Base-by-base conservation (phyloP, 2,888 invertebrate genomes). In the Dendrolimus houi region DNA sequence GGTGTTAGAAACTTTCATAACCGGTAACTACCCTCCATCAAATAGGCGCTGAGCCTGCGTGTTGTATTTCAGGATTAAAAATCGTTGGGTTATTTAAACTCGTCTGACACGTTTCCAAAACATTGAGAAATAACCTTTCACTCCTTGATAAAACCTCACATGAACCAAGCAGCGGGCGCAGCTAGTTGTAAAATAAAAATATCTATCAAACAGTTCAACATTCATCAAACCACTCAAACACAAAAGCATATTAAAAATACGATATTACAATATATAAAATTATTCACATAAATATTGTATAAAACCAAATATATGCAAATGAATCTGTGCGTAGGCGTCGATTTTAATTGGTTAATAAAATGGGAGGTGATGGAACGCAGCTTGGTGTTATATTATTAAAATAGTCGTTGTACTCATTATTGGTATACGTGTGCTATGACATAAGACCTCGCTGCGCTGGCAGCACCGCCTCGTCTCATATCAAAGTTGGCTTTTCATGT, bases 301-400 rank as follows among this genome's bases (percentile, higher is more conserved):
- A 54, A n/a, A 7, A 53, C 41, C 55, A 54, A 56, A 41, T 42
- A 55, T 54, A 58, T 57, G 55, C 55, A 42, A 55, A 55, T 53
- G 55, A 56, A 7, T 29, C 42, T 41, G 52, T 40, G 59, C 59
- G 59, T 59, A 56, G 56, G 59, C 59, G 59, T 55, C 53, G 41
- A 40, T 55, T 52, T n/a, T 56, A 58, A 58, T 55, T 56, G 53
- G 55, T 53, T 40, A 47, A 56, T 55, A 53, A 52, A 54, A 57
- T 47, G 47, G 47, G 47, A 47, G 47, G 47, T 47, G 47, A 47
- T 47, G 47, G 47, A 47, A 47, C 47, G 47, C 1, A 6, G 29
- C 47, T 9, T 47, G 47, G 47, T 47, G 47, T 47, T 9, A 47
- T 47, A 7, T 47, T 47, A 47, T 47, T 47, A 47, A 47, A 47